Base-by-base conservation (phyloP, 2,113 vertebrate species). In the Microcebus tavaratra region DNA sequence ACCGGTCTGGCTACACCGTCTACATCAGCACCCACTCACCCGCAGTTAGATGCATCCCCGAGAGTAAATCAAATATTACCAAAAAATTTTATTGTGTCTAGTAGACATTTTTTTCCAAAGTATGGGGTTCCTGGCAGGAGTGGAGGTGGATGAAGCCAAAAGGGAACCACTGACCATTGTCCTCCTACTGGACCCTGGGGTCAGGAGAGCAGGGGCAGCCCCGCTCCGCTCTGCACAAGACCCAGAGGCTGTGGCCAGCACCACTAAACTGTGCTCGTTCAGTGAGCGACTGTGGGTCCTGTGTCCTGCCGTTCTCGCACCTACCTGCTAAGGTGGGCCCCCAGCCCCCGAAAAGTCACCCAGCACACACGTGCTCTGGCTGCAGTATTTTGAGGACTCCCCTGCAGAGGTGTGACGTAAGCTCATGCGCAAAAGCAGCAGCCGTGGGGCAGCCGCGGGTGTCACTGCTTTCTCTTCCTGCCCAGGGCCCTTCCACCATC, bases 1-100 rank as follows among this genome's bases (percentile, higher is more conserved):
- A 1, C 34, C 34, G 4, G 0, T 0, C n/a, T 23, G 53, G 42
- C 34, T 6, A 9, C 42, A 1, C 2, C 11, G 0, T 27, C 65
- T 6, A 31, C 5, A 6, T 1, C 76, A 53, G 39, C 53, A 15
- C 50, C 84, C 20, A 4, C 11, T 8, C 25, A 27, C 61, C 5
- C 0, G 61, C 61, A 53, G 55, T 34, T 42, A 14, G 0, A 2
- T 1, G 0, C 6, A 61, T 29, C 21, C n/a, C 9, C 45, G 29
- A 57, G 8, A 91, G 25, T 25, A 34, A 48, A 34, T 72, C 18
- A 92, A 36, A 36, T n/a, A 48, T 39, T 23, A 29, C 27, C 21
- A 53, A 45, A 17, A 65, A 31, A 15, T 36, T 45, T 29, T 14
- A 23, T 20, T 65, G 65, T 34, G 15, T 27, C 21, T n/a, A 50